These are phyloP conservation scores for Nibea albiflora DNA, from an alignment of 2,113 vertebrate species.

Conservation along the genomic window DNA sequence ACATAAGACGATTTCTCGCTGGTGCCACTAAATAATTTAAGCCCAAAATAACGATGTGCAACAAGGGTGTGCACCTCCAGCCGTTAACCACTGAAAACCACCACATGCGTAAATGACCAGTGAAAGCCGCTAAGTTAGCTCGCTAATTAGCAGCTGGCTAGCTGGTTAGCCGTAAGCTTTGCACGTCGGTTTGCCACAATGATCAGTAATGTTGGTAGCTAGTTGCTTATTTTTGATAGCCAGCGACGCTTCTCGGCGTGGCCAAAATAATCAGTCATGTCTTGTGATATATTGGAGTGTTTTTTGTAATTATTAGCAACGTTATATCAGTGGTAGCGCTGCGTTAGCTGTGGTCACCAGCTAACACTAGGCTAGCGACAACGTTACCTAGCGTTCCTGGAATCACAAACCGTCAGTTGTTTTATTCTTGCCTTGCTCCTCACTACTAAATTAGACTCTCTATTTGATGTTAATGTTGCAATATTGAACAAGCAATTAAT, in stretches of 20 bases:
- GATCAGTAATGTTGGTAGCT: background rate
- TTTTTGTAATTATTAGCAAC: background rate
- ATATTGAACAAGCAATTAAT: background rate
- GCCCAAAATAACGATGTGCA: accelerated
- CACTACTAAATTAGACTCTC: accelerated
- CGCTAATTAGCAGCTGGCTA: constrained; percentile 30
- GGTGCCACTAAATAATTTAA: background rate
- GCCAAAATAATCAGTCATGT: accelerated
- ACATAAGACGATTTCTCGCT: background rate
- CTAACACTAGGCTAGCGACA: constrained; percentile 44
- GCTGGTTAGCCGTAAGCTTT: constrained; percentile 27
- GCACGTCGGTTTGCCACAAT: constrained; percentile 18
- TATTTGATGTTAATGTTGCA: too few relatives aligned
- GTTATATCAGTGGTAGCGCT: background rate
- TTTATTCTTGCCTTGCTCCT: constrained; percentile 5
- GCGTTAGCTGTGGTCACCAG: constrained; percentile 8
- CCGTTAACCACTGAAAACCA: background rate
- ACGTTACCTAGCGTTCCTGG: constrained; percentile 22
- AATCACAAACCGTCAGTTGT: background rate
- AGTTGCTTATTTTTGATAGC: background rate
- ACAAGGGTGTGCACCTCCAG: accelerated
- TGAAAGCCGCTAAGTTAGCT: constrained; percentile 26
- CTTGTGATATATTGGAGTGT: accelerated
- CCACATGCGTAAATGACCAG: background rate
- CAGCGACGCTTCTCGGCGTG: accelerated